Percentiles rank a stretch among this genome's conserved stretches.
Conservation (phyloP, 1,140 invertebrate species). For the Drosophila arawakana region DNA sequence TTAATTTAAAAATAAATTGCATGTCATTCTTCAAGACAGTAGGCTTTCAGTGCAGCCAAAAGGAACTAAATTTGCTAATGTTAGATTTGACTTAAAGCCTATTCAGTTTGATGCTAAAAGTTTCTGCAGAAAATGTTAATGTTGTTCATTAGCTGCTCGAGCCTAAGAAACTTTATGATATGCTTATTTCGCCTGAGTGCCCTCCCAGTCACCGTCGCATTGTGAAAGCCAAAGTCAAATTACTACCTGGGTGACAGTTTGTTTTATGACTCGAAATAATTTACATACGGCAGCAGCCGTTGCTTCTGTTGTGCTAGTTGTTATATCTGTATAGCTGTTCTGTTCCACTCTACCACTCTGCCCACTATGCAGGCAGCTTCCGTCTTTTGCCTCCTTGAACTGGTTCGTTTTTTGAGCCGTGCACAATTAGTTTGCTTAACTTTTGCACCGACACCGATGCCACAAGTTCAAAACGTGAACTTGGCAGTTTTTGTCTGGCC, state of each 20-base stretch:
- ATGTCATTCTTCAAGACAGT: background rate
- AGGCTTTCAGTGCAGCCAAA: background rate
- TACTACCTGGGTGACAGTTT: constrained; percentile 59
- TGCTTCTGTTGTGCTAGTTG: constrained; percentile 16
- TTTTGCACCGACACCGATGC: constrained; percentile 7
- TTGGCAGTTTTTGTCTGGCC: constrained; percentile 27
- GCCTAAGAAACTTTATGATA: constrained; percentile 58
- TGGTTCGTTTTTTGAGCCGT: background rate
- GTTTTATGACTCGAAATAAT: constrained; percentile 65
- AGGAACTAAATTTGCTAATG: background rate
- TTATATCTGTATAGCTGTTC: constrained; percentile 2
- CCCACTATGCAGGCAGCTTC: constrained; percentile 4
- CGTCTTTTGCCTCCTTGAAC: background rate
- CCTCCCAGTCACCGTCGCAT: constrained; percentile 29
- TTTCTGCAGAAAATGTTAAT: constrained; percentile 30
- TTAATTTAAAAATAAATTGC: no score
- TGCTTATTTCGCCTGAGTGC: constrained; percentile 55
- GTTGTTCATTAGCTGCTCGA: constrained; percentile 53
- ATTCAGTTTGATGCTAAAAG: constrained; percentile 36
- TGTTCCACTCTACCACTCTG: background rate
- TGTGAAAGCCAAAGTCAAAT: constrained; percentile 18
- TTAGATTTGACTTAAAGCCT: constrained; percentile 5
- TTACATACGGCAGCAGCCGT: constrained; percentile 35
- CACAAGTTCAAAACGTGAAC: constrained; percentile 31
- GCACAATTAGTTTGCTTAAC: constrained; percentile 38